Base-by-base conservation (phyloP, 2,888 invertebrate genomes). In the Nasonia oneida region DNA sequence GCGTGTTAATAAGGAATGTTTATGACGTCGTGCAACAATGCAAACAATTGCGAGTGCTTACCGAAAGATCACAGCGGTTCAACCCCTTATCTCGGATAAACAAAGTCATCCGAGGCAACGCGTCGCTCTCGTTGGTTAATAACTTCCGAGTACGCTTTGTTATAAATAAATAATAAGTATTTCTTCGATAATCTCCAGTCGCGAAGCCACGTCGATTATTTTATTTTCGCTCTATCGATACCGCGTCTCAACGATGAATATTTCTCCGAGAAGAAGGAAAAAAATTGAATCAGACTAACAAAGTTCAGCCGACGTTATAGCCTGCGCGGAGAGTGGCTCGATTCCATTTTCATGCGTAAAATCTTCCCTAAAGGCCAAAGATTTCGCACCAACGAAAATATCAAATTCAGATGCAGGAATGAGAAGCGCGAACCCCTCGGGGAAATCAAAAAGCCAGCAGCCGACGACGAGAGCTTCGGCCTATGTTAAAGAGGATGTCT, bases 61-160 rank as follows among this genome's bases (percentile, higher is more conserved):
- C 15, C 42, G 29, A 81, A 73, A 73, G 39, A 81, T 57, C 33
- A 33, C 0, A 73, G 42, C 18, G 42, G 42, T 81, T 15, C 0
- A 73, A 42, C 47, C 10, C 37, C 57, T 81, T 73, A 73, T 81
- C 81, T 18, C 33, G 14, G 53, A 80, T 71, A 71, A 80, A 80
- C 71, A 71, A 3, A 80, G 42, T 42, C 14, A 42, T 77, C 61
- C 18, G n/a, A 10, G 12, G n/a, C 57, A 33, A 39, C 23, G 14
- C 14, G 37, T 18, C 23, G 18, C 12, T 39, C 42, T 23, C 23
- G 23, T 23, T 77, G 61, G n/a, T 37, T 23, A 61, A 61, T 39
- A 61, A 14, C 77, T 77, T 77, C 77, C 77, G 39, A 39, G 23
- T 33, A 33, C 23, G 39, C n/a, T 47, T 47, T 47, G 42, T 42